phyloP scores from a whole-genome alignment of 2,113 vertebrate genomes.

The Ammospiza caudacuta region DNA sequence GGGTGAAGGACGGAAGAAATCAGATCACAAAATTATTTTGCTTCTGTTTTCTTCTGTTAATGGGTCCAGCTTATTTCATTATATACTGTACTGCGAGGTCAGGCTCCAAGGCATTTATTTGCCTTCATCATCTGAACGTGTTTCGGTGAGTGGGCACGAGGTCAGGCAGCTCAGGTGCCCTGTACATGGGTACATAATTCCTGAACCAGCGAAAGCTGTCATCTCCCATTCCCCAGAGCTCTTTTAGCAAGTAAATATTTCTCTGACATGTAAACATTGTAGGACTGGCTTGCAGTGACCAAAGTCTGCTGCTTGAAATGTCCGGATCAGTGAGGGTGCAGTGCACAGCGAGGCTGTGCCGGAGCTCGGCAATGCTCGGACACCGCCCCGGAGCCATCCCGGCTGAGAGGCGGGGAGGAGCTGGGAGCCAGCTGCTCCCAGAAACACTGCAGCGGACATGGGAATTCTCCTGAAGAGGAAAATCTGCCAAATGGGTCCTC shows the following conservation, averaged over 20 bases:
- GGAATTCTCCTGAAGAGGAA: not conserved
- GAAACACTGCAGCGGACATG: accelerated
- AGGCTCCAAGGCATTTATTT: accelerated
- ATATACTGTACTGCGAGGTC: accelerated
- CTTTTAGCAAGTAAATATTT: not conserved
- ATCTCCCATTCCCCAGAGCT: not conserved
- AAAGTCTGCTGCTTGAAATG: not conserved
- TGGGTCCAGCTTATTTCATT: not conserved
- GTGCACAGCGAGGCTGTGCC: accelerated
- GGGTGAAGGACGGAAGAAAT: not conserved
- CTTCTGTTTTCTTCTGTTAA: not conserved
- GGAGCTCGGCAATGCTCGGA: accelerated
- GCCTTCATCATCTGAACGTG: not conserved
- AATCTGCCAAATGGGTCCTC: not conserved
- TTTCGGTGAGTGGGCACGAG: not conserved
- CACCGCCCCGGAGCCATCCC: accelerated
- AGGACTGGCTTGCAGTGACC: not conserved
- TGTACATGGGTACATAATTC: accelerated
- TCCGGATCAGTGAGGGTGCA: not conserved
- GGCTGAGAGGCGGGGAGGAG: not conserved
- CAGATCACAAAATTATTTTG: not conserved
- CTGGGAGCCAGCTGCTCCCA: not conserved
- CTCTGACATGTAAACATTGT: not conserved
- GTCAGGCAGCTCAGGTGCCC: not conserved
- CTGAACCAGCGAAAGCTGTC: not conserved